Evolutionary conservation across 2,888 invertebrate species (phyloP).

Genomic region (Lasioglossum morio): DNA sequence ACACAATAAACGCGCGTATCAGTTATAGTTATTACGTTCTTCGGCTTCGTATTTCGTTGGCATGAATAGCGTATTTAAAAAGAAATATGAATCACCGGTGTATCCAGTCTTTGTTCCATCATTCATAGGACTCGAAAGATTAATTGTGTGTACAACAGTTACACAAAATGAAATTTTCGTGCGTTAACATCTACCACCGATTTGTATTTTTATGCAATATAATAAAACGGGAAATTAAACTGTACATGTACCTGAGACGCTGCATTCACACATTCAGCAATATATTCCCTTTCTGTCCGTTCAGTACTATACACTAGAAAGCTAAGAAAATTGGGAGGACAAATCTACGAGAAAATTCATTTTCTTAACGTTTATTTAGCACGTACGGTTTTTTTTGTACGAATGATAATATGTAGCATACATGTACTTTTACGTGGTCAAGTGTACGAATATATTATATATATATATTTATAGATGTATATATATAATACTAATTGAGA

Average conservation of each 20-base stretch:
- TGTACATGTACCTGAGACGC: background rate
- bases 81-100: background rate
- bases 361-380: constrained; percentile 77
- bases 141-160: background rate
- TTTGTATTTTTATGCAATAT: constrained; percentile 37
- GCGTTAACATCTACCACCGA: constrained; percentile 5
- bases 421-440: constrained; percentile 69
- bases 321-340: background rate
- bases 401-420: constrained; percentile 79
- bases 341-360: constrained; percentile 13
- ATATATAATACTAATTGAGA: constrained; percentile 68
- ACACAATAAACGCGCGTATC: background rate
- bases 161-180: background rate
- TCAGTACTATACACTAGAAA: background rate
- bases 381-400: constrained; percentile 74
- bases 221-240: constrained; percentile 13
- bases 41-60: background rate
- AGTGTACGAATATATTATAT: constrained; percentile 64
- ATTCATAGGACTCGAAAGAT: too few relatives aligned
- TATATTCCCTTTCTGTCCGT: background rate
- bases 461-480: constrained; percentile 35
- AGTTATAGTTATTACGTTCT: background rate
- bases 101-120: background rate
- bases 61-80: background rate
- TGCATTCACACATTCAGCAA: background rate